Percentiles rank a stretch among this genome's conserved stretches.
Conservation (phyloP, 2,113 vertebrate genomes). For the Corythaeola cristata region DNA sequence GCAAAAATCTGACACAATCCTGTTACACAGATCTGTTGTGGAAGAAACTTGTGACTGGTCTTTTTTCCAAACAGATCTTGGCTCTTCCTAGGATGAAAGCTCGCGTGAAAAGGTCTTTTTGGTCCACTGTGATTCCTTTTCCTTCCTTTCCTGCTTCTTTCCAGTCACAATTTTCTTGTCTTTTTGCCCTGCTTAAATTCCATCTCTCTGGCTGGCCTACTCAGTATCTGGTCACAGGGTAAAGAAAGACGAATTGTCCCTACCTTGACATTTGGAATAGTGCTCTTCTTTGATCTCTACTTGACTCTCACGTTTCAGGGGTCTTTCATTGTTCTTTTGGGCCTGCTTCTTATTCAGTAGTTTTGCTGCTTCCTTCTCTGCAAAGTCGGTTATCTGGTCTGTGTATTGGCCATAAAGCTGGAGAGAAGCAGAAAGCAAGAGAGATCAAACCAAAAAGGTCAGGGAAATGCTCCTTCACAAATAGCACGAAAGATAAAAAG, state of each 20-base stretch:
- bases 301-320: conserved; percentile 43
- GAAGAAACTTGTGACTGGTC: neutral
- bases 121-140: neutral
- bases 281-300: conserved; percentile 79
- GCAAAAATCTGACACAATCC: neutral
- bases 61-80: neutral
- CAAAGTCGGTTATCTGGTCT: conserved; percentile 81
- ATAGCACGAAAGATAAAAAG: neutral
- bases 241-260: neutral
- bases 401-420: conserved; percentile 92
- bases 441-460: neutral
- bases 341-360: conserved; percentile 29
- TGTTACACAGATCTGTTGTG: neutral
- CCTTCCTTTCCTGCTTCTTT: neutral
- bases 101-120: neutral
- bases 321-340: conserved; percentile 14
- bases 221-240: neutral
- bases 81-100: neutral
- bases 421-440: conserved; percentile 2
- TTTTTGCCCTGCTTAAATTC: neutral
- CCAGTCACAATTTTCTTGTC: neutral
- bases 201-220: neutral
- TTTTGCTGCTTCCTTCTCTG: conserved; percentile 75
- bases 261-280: conserved; percentile 90
- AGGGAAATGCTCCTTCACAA: neutral